Evolutionary conservation across 64 coral and sea anemone species (phyloP), one percentile per base, ranked within the genome.

Genomic region (Montipora foliosa): DNA sequence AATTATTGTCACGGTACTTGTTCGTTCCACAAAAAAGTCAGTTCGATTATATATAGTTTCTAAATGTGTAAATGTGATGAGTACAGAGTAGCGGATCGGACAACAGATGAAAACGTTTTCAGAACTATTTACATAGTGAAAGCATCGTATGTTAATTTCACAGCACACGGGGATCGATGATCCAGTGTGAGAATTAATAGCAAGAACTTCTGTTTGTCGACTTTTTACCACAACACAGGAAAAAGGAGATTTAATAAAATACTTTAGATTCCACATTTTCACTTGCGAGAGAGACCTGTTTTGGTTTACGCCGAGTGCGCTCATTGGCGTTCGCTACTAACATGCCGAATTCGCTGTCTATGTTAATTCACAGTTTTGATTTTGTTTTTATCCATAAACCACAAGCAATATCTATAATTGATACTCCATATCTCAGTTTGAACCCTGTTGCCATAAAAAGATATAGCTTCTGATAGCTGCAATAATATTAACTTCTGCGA

Each of bases 61-160:
- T 73, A 73, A 73, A 21, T 29, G 70, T 73, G 70, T 44, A n/a
- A 74, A 74, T 74, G 70, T 74, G 19, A 74, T 74, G 19, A 25
- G 17, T 74, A 74, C 70, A 74, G 70, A 74, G 70, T 74, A 74
- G 70, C 20, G 70, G 29, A 74, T 74, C 19, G 8, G 70, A 74
- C 21, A 19, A 74, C 22, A 22, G 70, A 74, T 74, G n/a, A 74
- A 74, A 25, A 24, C 24, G 24, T 74, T 74, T 73, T 74, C 70
- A 74, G 70, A 25, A 74, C 70, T 74, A 74, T 74, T 74, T 74
- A 74, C 70, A 74, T 74, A 74, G 19, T 74, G 70, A 74, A 21
- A 74, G 70, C 19, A 5, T 25, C 5, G 7, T 21, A 74, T 74
- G 70, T 74, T n/a, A 74, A 74, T 74, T 74, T 21, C 70, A 21